Conservation (phyloP, 2,113 vertebrate species). For the Semnornis frantzii region DNA sequence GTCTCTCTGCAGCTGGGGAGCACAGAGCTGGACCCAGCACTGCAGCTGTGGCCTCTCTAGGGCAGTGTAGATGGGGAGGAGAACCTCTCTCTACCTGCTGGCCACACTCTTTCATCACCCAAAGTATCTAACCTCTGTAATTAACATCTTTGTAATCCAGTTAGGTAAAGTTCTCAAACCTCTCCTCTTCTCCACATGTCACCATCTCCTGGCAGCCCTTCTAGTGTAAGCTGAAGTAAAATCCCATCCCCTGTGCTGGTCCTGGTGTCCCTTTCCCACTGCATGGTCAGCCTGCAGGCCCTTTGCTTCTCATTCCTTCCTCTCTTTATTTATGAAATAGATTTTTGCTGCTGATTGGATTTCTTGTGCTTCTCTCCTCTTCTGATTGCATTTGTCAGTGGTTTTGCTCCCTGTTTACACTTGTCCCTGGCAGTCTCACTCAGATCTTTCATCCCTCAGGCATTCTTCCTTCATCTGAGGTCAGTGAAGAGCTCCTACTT, state of each 20-base stretch:
- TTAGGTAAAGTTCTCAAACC: not conserved
- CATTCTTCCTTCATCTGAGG: not conserved
- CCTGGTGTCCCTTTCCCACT: not conserved
- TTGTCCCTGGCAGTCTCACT: slow-evolving; percentile 9
- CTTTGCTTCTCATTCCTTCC: not conserved
- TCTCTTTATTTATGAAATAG: not conserved
- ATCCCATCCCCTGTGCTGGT: not conserved
- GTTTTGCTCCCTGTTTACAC: not conserved
- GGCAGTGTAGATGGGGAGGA: too few relatives aligned
- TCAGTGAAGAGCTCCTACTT: not conserved
- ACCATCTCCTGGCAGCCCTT: not conserved
- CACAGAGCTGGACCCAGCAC: too few relatives aligned
- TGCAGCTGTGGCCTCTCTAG: too few relatives aligned
- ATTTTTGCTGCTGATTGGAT: not conserved
- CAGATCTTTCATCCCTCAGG: not conserved
- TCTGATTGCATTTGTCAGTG: slow-evolving; percentile 5
- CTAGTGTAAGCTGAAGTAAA: not conserved
- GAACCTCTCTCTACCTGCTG: too few relatives aligned
- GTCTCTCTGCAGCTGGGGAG: too few relatives aligned
- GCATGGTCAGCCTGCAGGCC: not conserved
- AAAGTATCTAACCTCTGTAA: not conserved
- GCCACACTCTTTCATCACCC: too few relatives aligned
- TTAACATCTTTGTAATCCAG: not conserved
- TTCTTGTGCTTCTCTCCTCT: slow-evolving; percentile 2
- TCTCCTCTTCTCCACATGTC: not conserved